These are phyloP conservation scores for Anableps anableps DNA, from an alignment of 2,797 vertebrate species.

Conservation along the genomic window DNA sequence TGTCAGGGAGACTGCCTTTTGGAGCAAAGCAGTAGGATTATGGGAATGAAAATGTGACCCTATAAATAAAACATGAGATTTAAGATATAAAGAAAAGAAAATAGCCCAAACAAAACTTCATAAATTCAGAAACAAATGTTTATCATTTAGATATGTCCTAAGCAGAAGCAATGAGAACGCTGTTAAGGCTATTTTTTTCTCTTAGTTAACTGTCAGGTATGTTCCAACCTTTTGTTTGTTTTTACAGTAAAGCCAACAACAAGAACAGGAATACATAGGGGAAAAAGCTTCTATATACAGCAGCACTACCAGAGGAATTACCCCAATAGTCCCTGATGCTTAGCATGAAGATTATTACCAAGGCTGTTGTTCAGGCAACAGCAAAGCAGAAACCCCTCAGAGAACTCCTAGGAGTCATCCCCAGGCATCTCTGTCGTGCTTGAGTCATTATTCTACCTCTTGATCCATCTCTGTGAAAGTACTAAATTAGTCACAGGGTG, in stretches of 20 bases:
- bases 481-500: conserved; percentile 29
- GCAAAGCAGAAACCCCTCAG: conserved; percentile 30
- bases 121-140: conserved; percentile 50
- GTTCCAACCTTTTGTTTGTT: conserved; percentile 38
- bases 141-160: conserved; percentile 31
- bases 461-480: conserved; percentile 14
- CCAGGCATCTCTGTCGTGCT: conserved; percentile 13
- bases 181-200: conserved; percentile 33
- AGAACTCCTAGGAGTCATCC: conserved; percentile 35
- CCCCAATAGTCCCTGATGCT: conserved; percentile 45
- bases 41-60: conserved; percentile 67
- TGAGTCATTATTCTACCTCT: background rate
- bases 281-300: conserved; percentile 60
- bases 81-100: conserved; percentile 43
- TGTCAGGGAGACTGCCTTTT: conserved; percentile 67
- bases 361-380: conserved; percentile 66
- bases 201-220: conserved; percentile 28
- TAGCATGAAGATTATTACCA: conserved; percentile 49
- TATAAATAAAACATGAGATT: conserved; percentile 69
- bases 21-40: conserved; percentile 69
- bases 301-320: conserved; percentile 42
- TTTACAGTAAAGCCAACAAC: conserved; percentile 41
- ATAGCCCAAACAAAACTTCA: conserved; percentile 42
- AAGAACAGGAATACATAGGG: conserved; percentile 31
- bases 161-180: conserved; percentile 20